Base-by-base conservation (phyloP, 2,797 vertebrate genomes). In the Ctenosaura bakeri region DNA sequence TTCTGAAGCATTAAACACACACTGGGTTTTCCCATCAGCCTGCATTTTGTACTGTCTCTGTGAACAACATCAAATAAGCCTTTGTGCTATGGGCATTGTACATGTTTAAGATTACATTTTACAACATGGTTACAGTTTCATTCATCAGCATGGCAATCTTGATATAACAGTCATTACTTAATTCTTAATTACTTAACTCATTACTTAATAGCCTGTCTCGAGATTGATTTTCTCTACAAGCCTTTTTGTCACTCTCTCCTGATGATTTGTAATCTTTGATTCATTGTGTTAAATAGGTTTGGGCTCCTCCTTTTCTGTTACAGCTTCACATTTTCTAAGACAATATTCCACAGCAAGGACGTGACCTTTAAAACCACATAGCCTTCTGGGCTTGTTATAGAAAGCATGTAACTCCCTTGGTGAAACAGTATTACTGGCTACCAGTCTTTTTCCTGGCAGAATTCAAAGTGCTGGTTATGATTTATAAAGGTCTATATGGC, bases 231-330 rank as follows among this genome's bases (percentile, higher is more conserved):
- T 87, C 74, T 85, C 52, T 85, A 29, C 52, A 73, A 74, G 80
- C 81, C 82, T 85, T 76, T 77, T 77, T 92, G 88, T 89, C 91
- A 85, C 71, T 91, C 82, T 92, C 86, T 54, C 71, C 71, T 87
- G 89, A 88, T 66, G 81, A 26, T 81, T 92, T 86, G 66, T 93
- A 91, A 87, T n/a, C 86, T 90, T 82, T 89, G 71, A 89, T 91
- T 89, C 79, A 35, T 73, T 83, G 74, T 32, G 64, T 26, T 89
- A 91, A 87, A 87, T 79, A 38, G 87, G 87, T 77, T 81, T 87
- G 91, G 59, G 71, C 85, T 83, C 46, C 85, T 83, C 84, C 66
- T 87, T 87, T 94, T 88, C 46, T 90, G 59, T 83, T 87, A 83
- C 62, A 79, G 73, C 22, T 82, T 80, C 52, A 84, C 56, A 29